Evolutionary conservation across 2,888 invertebrate species (phyloP).

Genomic region (Sinodicranocentrus sp.): DNA sequence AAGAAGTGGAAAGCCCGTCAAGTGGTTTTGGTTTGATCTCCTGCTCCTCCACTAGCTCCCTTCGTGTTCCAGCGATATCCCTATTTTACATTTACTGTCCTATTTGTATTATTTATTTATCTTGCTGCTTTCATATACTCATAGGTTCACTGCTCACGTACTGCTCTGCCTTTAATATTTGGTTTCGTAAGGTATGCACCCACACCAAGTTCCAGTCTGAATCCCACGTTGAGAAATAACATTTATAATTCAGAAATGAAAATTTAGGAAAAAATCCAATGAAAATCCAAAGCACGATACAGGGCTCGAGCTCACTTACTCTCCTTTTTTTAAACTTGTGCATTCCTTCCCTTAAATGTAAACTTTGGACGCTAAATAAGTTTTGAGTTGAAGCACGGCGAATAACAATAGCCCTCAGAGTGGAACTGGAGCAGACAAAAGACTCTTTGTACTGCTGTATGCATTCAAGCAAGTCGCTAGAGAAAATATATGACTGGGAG

Average conservation of each 20-base stretch:
- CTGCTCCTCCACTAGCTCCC: not conserved
- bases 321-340: too few relatives aligned
- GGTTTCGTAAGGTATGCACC: too few relatives aligned
- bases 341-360: too few relatives aligned
- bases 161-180: too few relatives aligned
- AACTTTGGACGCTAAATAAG: too few relatives aligned
- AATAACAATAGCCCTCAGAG: too few relatives aligned
- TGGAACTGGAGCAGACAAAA: too few relatives aligned
- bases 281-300: not conserved
- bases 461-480: too few relatives aligned
- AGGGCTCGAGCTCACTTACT: too few relatives aligned
- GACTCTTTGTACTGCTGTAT: too few relatives aligned
- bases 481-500: too few relatives aligned
- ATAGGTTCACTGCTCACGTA: constrained; percentile 12
- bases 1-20: constrained; percentile 9
- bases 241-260: constrained; percentile 13
- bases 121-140: not conserved
- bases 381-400: too few relatives aligned
- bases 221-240: constrained; percentile 9
- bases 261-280: constrained; percentile 9
- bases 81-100: not conserved
- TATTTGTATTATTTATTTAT: constrained; percentile 14
- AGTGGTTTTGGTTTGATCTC: constrained; percentile 23
- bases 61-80: not conserved
- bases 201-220: not conserved